Conservation (phyloP, 1,140 invertebrate species). For the Meloidogyne floridensis region DNA sequence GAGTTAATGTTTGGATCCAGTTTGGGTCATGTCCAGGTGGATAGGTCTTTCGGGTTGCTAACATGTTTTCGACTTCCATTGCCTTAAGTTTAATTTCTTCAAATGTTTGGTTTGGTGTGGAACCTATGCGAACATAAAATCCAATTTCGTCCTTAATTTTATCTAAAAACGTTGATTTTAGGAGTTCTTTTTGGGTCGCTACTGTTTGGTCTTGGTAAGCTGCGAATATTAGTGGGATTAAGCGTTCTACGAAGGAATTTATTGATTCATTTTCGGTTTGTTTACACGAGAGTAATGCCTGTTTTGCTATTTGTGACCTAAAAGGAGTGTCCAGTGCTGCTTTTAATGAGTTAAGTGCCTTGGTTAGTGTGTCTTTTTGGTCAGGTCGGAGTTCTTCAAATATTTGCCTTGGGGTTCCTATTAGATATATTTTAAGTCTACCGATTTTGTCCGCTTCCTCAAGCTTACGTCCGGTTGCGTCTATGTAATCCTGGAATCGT, state of each 20-base stretch:
- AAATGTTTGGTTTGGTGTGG: constrained; percentile 1
- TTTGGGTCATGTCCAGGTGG: not conserved
- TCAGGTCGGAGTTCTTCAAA: not conserved
- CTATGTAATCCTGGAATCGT: constrained; percentile 11
- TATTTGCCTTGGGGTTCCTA: not conserved
- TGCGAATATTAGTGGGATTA: not conserved
- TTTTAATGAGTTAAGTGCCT: not conserved
- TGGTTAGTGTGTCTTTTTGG: not conserved
- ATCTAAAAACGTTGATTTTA: constrained; percentile 10
- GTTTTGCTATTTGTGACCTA: not conserved
- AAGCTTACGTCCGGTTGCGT: not conserved
- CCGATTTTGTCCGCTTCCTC: constrained; percentile 18
- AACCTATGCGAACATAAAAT: not conserved
- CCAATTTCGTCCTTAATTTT: not conserved
- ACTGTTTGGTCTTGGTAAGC: constrained; percentile 13
- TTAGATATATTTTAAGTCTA: not conserved
- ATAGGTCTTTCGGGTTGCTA: not conserved
- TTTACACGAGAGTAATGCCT: not conserved
- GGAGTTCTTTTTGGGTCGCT: not conserved
- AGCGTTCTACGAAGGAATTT: not conserved
- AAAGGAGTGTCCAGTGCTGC: not conserved
- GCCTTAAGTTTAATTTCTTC: constrained; percentile 2
- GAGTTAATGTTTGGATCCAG: not conserved
- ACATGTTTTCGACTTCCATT: constrained; percentile 1
- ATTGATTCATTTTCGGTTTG: constrained; percentile 6